Base-by-base conservation (phyloP, 2,797 vertebrate species). In the Argyrosomus regius region DNA sequence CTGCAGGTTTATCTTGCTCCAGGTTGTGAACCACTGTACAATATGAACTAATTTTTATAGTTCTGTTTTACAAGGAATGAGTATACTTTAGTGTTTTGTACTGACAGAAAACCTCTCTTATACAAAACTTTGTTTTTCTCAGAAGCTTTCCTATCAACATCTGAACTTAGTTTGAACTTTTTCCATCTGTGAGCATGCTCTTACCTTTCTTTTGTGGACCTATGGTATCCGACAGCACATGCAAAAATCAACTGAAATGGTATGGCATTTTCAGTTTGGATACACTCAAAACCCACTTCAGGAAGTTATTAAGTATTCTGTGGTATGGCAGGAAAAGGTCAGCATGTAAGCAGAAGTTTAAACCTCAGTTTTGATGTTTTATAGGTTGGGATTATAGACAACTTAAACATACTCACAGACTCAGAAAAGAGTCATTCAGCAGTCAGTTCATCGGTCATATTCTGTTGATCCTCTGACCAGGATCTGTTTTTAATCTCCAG, bases 401-500 rank as follows among this genome's bases (percentile, higher is more conserved):
- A 12, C 48, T 71, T n/a, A 14, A 12, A 13, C 45, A 63, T 13
- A 58, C 31, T 28, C n/a, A 61, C 16, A 31, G 35, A 18, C 48
- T 54, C 3, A 50, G 7, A 68, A 48, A 1, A 62, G n/a, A 4
- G 28, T 14, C 6, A 24, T 43, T 31, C 13, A 70, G 28, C 53
- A 49, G 24, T 57, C 18, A 45, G 14, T 22, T 45, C 46, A 35
- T 59, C 16, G 22, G 18, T 53, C 35, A 5, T 10, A 2, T 17
- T n/a, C 5, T 46, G 16, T 3, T 65, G 66, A 81, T 53, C 10
- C 18, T 76, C 69, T 83, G 52, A 87, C 62, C 45, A 45, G 31
- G 24, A 59, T 80, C 45, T 79, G 43, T 75, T 16, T 82, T 61
- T 65, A 14, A 18, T 73, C 74, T 89, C 8, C 89, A 99, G 98